Evolutionary conservation across 37 sponge, comb jelly and placozoan genomes (phyloP).

Genomic region (Haliclona indistincta): DNA sequence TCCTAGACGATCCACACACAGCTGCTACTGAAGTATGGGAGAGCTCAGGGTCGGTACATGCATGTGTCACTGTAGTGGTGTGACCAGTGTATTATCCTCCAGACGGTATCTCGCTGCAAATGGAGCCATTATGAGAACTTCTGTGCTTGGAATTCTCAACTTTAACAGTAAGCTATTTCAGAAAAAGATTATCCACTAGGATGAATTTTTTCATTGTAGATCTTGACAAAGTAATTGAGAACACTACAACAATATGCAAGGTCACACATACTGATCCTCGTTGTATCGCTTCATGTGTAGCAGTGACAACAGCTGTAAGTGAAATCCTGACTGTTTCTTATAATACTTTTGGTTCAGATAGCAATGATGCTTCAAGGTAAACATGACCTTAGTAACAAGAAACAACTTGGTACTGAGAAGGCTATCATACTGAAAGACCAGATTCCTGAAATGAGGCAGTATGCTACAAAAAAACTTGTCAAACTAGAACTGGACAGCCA

Average conservation of each 20-base stretch:
- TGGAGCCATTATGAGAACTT: slow-evolving; percentile 92
- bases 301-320: slow-evolving; percentile 88
- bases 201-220: slow-evolving; percentile 31
- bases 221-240: slow-evolving; percentile 60
- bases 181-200: not conserved
- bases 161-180: slow-evolving; percentile 63
- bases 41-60: slow-evolving; percentile 52
- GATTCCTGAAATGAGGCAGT: slow-evolving; percentile 56
- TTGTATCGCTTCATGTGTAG: slow-evolving; percentile 85
- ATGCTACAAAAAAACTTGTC: slow-evolving; percentile 36
- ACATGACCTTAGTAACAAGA: slow-evolving; percentile 38
- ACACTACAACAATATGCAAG: slow-evolving; percentile 60
- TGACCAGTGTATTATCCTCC: not conserved
- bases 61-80: not conserved
- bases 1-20: slow-evolving; percentile 71
- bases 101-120: slow-evolving; percentile 88
- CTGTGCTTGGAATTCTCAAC: slow-evolving; percentile 69
- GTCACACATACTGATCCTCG: slow-evolving; percentile 92
- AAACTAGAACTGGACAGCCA: slow-evolving; percentile 61
- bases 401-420: slow-evolving; percentile 40
- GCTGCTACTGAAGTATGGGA: slow-evolving; percentile 82
- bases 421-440: slow-evolving; percentile 48
- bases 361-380: slow-evolving; percentile 78
- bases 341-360: slow-evolving; percentile 32
- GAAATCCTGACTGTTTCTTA: not conserved